Percentiles rank a stretch among this genome's conserved stretches.
Conservation (phyloP, 2,888 invertebrate species). For the Hydraecia micacea region DNA sequence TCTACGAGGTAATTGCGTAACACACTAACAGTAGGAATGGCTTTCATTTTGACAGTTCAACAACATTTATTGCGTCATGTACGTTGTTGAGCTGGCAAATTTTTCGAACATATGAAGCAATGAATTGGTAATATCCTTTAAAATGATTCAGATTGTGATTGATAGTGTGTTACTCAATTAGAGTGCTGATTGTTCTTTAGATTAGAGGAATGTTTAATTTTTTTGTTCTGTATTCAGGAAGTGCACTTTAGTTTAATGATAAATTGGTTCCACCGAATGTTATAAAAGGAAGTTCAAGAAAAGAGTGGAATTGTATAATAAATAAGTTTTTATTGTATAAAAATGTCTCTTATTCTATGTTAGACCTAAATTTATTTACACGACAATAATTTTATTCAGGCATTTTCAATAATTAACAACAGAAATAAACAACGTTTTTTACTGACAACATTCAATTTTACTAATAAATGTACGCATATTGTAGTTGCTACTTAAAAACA, state of each 20-base stretch:
- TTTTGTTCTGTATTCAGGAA: conserved; percentile 65
- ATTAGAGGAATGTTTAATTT: conserved; percentile 59
- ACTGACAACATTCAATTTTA: conserved; percentile 32
- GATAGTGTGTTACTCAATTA: no score
- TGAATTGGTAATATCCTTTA: no score
- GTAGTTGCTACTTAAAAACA: conserved; percentile 30
- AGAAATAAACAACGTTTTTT: conserved; percentile 48
- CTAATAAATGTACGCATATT: conserved; percentile 30
- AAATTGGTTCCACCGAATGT: conserved; percentile 64
- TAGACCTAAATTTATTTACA: conserved; percentile 83
- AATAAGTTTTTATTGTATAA: conserved; percentile 87
- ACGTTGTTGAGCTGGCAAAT: no score
- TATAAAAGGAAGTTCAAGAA: conserved; percentile 49
- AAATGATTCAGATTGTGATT: no score
- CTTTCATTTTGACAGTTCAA: no score
- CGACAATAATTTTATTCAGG: conserved; percentile 70
- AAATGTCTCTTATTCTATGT: conserved; percentile 81
- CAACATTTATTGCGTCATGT: no score
- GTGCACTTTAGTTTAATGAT: conserved; percentile 62
- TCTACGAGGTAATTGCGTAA: not conserved
- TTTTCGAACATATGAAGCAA: no score
- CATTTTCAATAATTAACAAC: conserved; percentile 67
- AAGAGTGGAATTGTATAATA: conserved; percentile 78
- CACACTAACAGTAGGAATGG: no score
- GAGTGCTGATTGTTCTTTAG: conserved; percentile 36